Evolutionary conservation across 2,888 invertebrate species (phyloP).

Genomic region (Tuberolachnus salignus): DNA sequence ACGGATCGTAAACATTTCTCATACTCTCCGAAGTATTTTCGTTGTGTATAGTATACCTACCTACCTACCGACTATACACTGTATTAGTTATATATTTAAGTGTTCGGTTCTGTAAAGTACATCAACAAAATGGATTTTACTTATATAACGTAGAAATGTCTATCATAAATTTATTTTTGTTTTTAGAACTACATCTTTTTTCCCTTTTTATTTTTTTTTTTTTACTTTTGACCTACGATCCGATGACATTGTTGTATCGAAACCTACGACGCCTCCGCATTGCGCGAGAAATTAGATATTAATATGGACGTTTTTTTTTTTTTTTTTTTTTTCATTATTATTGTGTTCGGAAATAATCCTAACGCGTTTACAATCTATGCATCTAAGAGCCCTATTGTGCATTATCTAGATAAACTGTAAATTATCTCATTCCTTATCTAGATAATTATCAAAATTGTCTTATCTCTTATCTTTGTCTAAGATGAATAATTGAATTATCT

Average conservation of each 20-base stretch:
- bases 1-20: constrained; percentile 21
- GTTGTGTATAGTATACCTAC: not conserved
- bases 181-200: not conserved
- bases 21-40: constrained; percentile 3
- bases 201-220: not conserved
- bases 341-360: not conserved
- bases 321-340: not conserved
- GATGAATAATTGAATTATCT: too few relatives aligned
- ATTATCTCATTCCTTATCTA: too few relatives aligned
- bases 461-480: too few relatives aligned
- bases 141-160: not conserved
- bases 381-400: too few relatives aligned
- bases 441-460: too few relatives aligned
- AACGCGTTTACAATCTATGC: constrained; percentile 15
- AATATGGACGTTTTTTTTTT: not conserved
- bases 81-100: constrained; percentile 21
- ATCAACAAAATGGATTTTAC: not conserved
- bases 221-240: not conserved
- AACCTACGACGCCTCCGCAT: not conserved
- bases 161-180: not conserved
- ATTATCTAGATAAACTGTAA: too few relatives aligned
- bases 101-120: constrained; percentile 7
- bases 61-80: not conserved
- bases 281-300: too few relatives aligned
- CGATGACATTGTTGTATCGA: not conserved